A percentile compares a stretch with the other conserved stretches of the same genome.
Conservation (phyloP, 2,113 vertebrate genomes). For the Zapornia atra region DNA sequence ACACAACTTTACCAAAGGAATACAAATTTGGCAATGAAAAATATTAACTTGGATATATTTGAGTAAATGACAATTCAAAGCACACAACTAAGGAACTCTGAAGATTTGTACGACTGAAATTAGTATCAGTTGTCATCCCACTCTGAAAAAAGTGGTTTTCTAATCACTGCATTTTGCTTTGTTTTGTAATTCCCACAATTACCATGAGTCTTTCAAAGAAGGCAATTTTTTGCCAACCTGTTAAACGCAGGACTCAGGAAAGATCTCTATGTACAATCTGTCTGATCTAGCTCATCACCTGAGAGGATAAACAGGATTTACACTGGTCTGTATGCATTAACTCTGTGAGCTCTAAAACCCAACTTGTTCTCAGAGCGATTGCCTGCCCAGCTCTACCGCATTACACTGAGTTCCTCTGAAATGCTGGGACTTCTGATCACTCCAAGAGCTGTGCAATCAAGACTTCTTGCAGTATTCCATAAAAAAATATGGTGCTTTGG, state of each 20-base stretch:
- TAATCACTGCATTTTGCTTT: neutral
- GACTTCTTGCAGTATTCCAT: neutral
- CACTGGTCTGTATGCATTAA: constrained; percentile 27
- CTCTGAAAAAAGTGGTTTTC: neutral
- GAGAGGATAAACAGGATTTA: constrained; percentile 54
- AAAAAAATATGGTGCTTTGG: neutral
- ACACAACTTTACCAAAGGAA: neutral
- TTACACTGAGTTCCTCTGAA: neutral
- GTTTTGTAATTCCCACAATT: neutral
- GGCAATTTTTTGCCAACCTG: neutral
- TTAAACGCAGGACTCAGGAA: neutral
- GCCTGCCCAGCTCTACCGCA: neutral
- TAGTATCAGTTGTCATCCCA: neutral
- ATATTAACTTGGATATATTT: neutral
- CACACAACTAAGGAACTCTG: neutral
- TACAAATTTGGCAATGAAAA: neutral
- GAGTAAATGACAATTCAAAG: neutral
- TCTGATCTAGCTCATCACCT: constrained; percentile 41
- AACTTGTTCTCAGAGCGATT: neutral
- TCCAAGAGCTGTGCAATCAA: neutral
- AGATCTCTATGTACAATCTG: constrained; percentile 12
- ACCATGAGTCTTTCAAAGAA: neutral
- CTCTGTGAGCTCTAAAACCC: constrained; percentile 35
- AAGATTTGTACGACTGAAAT: neutral
- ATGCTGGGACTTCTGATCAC: neutral